Evolutionary conservation across 2,888 invertebrate genomes (phyloP).

Genomic region (Mythimna ferrago): DNA sequence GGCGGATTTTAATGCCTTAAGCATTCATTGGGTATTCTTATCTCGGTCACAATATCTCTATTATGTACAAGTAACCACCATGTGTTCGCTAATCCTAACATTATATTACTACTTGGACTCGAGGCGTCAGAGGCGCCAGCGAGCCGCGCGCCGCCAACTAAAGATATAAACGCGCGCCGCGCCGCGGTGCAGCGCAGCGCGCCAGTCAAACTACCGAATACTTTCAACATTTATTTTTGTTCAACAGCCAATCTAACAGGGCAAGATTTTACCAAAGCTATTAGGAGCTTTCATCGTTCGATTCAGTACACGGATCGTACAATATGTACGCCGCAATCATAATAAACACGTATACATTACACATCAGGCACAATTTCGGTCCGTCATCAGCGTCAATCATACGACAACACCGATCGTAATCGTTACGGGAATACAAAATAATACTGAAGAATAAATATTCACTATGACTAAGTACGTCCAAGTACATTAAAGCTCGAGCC

Average conservation of each 20-base stretch:
- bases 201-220: constrained; percentile 52
- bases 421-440: constrained; percentile 84
- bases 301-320: constrained; percentile 47
- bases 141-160: constrained; percentile 49
- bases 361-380: constrained; percentile 43
- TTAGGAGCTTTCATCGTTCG: constrained; percentile 39
- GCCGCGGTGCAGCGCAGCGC: background rate
- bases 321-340: constrained; percentile 52
- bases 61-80: no score
- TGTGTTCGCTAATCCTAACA: no score
- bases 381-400: constrained; percentile 51
- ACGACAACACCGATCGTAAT: constrained; percentile 71
- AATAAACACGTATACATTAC: constrained; percentile 50
- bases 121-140: no score
- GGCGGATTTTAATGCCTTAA: no score
- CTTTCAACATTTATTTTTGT: constrained; percentile 75
- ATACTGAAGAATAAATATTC: constrained; percentile 86
- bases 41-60: no score
- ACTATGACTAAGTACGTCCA: constrained; percentile 67
- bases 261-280: constrained; percentile 74
- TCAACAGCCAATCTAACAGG: constrained; percentile 83
- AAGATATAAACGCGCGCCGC: constrained; percentile 76
- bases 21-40: no score
- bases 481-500: constrained; percentile 69
- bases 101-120: no score